Percentiles rank a stretch among this genome's conserved stretches.
Conservation (phyloP, 2,888 invertebrate genomes). For the Platycnemis pennipes region DNA sequence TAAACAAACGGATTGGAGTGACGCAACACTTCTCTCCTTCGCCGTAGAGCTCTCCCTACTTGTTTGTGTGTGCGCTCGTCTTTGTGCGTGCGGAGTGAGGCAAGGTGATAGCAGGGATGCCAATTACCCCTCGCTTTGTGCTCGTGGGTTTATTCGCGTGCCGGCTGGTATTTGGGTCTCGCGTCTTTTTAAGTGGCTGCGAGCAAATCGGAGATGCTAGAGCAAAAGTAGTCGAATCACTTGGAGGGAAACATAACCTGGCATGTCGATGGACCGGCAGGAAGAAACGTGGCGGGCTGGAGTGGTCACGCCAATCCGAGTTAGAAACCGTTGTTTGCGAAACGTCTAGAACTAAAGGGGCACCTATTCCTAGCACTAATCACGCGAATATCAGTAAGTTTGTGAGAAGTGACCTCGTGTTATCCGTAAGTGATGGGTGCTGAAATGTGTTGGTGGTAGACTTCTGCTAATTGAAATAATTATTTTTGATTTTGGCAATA, state of each 20-base stretch:
- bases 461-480: too few relatives aligned
- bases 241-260: not conserved
- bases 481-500: too few relatives aligned
- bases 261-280: not conserved
- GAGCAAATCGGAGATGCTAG: not conserved
- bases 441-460: too few relatives aligned
- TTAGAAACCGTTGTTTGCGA: too few relatives aligned
- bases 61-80: not conserved
- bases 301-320: not conserved
- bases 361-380: too few relatives aligned
- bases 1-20: constrained; percentile 67
- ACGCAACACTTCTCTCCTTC: constrained; percentile 40
- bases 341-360: too few relatives aligned
- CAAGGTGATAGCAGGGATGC: not conserved
- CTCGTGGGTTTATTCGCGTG: constrained; percentile 21
- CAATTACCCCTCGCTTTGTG: not conserved
- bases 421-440: too few relatives aligned
- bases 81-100: not conserved
- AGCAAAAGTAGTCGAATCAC: not conserved
- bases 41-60: not conserved
- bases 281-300: not conserved
- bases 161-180: not conserved
- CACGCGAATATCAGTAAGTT: too few relatives aligned
- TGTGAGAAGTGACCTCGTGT: too few relatives aligned
- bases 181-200: not conserved